Percentiles rank a stretch among this genome's conserved stretches.
These are phyloP conservation scores for Nebria ingens DNA, from an alignment of 1,140 invertebrate genomes.

Conservation along the genomic window DNA sequence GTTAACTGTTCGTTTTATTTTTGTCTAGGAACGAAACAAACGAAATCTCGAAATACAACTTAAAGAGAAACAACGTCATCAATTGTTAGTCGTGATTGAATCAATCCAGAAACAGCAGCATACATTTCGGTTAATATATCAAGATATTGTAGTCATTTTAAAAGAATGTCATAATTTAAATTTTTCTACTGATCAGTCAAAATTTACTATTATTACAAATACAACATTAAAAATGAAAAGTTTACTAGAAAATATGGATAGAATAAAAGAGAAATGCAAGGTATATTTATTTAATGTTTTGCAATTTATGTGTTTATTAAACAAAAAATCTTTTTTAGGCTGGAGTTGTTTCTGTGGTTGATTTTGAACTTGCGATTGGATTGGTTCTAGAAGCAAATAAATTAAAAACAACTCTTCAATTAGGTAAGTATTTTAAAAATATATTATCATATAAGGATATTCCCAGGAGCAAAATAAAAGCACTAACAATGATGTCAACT, in stretches of 20 bases:
- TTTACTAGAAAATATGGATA: slow-evolving; percentile 33
- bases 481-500: neutral
- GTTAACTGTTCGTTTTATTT: neutral
- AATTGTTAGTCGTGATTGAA: slow-evolving; percentile 28
- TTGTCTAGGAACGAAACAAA: slow-evolving; percentile 31
- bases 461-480: neutral
- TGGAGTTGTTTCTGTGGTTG: slow-evolving; percentile 31
- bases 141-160: slow-evolving; percentile 30
- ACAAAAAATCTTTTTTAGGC: no score
- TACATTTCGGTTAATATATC: slow-evolving; percentile 30
- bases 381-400: slow-evolving; percentile 22
- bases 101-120: slow-evolving; percentile 27
- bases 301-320: no score
- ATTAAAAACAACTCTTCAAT: slow-evolving; percentile 11
- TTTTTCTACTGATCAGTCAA: slow-evolving; percentile 27
- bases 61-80: slow-evolving; percentile 32
- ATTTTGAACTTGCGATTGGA: slow-evolving; percentile 19
- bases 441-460: neutral
- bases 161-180: slow-evolving; percentile 23
- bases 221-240: slow-evolving; percentile 30
- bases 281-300: no score
- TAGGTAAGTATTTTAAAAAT: neutral
- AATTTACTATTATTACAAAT: slow-evolving; percentile 19
- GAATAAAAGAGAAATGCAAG: slow-evolving; percentile 42
- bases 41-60: slow-evolving; percentile 34